Conservation (phyloP, 2,113 vertebrate genomes). For the Acrocephalus arundinaceus region DNA sequence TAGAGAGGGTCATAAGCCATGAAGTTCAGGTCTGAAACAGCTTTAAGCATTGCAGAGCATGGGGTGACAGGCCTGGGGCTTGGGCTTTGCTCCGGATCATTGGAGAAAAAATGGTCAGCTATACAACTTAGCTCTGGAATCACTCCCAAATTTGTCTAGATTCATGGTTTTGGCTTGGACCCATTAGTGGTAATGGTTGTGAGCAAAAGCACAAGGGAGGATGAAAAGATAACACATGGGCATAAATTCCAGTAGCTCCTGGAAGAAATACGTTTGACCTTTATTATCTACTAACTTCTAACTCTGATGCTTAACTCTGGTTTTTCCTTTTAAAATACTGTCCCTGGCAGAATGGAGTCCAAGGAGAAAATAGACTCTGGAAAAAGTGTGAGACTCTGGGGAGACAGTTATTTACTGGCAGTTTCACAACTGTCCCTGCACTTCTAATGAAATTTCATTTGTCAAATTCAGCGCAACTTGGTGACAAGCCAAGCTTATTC, state of each 20-base stretch:
- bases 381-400: conserved; percentile 30
- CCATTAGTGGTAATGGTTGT: not conserved
- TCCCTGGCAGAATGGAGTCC: conserved; percentile 4
- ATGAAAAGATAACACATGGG: conserved; percentile 32
- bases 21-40: not conserved
- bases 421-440: not conserved
- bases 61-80: not conserved
- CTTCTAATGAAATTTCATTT: conserved; percentile 56
- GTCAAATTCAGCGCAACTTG: conserved; percentile 17
- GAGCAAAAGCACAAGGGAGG: not conserved
- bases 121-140: not conserved
- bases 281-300: conserved; percentile 25
- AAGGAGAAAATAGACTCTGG: conserved; percentile 9
- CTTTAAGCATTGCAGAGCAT: not conserved
- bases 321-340: conserved; percentile 25
- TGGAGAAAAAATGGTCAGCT: not conserved
- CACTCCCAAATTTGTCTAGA: not conserved
- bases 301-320: not conserved
- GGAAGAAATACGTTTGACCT: conserved; percentile 36
- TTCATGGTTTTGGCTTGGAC: not conserved
- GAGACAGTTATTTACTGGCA: conserved; percentile 53
- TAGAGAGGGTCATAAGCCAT: not conserved
- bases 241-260: conserved; percentile 45
- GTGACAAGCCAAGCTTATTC: conserved; percentile 42
- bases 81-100: not conserved